Evolutionary conservation across 2,888 invertebrate species (phyloP).

Genomic region (Caenorhabditis parvicauda): DNA sequence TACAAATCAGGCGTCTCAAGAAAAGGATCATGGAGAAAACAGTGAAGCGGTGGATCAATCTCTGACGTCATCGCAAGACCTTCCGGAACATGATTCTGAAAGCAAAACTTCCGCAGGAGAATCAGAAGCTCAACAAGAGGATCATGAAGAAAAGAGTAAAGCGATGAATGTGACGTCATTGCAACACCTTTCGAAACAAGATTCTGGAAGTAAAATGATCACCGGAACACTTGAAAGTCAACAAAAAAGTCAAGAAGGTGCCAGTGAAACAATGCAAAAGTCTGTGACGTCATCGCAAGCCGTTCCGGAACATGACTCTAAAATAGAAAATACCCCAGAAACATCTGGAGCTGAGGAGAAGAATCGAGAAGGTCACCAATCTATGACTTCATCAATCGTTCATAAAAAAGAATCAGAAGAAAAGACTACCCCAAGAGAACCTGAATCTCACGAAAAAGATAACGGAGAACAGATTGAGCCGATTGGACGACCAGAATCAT

Average conservation of each 20-base stretch:
- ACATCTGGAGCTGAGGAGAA: not conserved
- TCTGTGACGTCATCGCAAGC: not conserved
- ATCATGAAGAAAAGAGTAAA: not conserved
- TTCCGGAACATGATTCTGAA: too few relatives aligned
- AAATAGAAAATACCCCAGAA: not conserved
- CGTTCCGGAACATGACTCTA: not conserved
- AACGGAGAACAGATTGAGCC: not conserved
- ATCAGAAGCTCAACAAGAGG: not conserved
- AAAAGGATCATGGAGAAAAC: not conserved
- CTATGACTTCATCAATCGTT: slow-evolving; percentile 17
- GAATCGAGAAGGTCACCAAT: slow-evolving; percentile 5
- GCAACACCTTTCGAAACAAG: not conserved
- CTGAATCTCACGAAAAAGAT: too few relatives aligned
- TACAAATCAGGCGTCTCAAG: not conserved
- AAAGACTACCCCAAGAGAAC: too few relatives aligned
- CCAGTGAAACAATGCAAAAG: not conserved
- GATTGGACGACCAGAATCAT: not conserved
- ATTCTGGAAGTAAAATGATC: not conserved
- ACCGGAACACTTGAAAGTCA: not conserved
- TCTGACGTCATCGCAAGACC: too few relatives aligned
- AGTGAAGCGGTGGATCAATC: not conserved
- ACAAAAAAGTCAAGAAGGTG: slow-evolving; percentile 9
- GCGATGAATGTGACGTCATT: not conserved
- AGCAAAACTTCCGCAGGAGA: not conserved
- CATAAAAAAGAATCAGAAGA: slow-evolving; percentile 43